phyloP scores from a whole-genome alignment of 1,140 invertebrate species.

The Polyergus mexicanus region DNA sequence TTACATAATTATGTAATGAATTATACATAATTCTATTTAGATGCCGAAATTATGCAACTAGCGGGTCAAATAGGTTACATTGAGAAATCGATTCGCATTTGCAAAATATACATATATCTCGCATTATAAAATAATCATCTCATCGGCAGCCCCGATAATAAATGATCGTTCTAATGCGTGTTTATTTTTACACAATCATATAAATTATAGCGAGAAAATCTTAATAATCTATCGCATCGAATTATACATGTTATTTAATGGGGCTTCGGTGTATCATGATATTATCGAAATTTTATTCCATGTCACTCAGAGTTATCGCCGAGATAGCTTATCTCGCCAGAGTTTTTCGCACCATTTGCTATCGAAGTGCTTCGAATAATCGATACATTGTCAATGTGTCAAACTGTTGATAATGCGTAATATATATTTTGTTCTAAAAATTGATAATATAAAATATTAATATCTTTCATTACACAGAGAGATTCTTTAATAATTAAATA shows the following conservation, averaged over 20 bases:
- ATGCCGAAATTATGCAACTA: background rate
- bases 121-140: conserved; percentile 33
- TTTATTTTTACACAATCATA: conserved; percentile 3
- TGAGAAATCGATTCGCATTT: conserved; percentile 16
- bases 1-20: conserved; percentile 5
- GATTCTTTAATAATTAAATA: background rate
- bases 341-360: background rate
- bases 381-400: background rate
- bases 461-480: background rate
- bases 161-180: background rate
- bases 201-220: conserved; percentile 32
- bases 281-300: conserved; percentile 61
- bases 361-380: conserved; percentile 12
- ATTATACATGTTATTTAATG: conserved; percentile 40
- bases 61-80: conserved; percentile 5
- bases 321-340: conserved; percentile 58
- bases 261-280: background rate
- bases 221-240: conserved; percentile 13
- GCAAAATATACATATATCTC: background rate
- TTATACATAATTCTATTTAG: conserved; percentile 2
- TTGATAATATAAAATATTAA: conserved; percentile 10
- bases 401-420: background rate
- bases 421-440: background rate
- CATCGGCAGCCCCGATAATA: conserved; percentile 3
- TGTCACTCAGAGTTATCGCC: conserved; percentile 50